These are phyloP conservation scores for Neofelis nebulosa DNA, from an alignment of 2,113 vertebrate genomes.

Conservation along the genomic window DNA sequence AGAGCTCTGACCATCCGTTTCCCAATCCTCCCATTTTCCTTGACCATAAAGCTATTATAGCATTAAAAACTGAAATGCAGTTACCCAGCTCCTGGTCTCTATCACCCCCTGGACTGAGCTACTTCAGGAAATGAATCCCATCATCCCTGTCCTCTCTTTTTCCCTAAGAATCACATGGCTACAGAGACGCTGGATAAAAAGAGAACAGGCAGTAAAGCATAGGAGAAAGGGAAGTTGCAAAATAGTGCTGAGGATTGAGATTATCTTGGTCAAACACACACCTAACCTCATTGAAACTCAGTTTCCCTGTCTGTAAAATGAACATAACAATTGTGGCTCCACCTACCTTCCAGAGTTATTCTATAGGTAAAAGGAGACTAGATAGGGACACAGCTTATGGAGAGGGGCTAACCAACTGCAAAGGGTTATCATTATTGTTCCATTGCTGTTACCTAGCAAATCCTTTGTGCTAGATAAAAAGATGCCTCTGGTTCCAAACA, in stretches of 20 bases:
- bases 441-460: neutral
- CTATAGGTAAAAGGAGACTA: neutral
- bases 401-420: too few species aligned
- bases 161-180: neutral
- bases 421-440: neutral
- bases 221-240: neutral
- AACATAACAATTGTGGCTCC: neutral
- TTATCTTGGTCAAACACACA: neutral
- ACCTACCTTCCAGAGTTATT: neutral
- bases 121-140: neutral
- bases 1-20: neutral
- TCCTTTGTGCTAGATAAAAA: neutral
- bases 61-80: neutral
- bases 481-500: neutral
- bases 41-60: neutral
- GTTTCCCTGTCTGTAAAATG: neutral
- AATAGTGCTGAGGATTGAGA: neutral
- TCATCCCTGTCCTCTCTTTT: neutral
- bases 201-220: neutral
- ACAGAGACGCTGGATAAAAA: neutral
- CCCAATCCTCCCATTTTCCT: neutral
- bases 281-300: neutral
- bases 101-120: neutral
- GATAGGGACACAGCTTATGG: rapidly evolving
- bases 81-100: neutral